Evolutionary conservation across 2,797 vertebrate species (phyloP), one percentile per base, ranked within the genome.

Genomic region (Amazona finschi): DNA sequence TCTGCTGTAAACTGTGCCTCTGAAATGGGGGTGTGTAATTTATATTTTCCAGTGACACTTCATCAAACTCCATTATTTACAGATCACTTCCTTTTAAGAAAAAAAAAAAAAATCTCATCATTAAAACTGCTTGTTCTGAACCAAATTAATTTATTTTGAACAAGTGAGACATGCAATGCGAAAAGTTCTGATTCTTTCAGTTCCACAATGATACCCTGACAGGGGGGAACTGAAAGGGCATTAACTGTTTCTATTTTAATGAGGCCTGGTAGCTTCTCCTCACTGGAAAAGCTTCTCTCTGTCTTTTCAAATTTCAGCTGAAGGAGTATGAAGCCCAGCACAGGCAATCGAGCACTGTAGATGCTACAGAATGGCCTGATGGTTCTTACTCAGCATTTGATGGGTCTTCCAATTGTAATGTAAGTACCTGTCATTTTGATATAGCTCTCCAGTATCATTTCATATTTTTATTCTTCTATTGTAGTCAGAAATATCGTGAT

Each of bases 301-400:
- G 53, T 96, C 75, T 98, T 98, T 98, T 98, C 95, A 88, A 84
- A 97, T 98, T 98, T 97, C 98, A 99, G 99, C 98, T 99, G 98
- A 99, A 99, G 98, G 99, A 99, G 91, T 99, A 99, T 95, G 99
- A 99, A 97, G 98, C 98, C 52, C 99, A 99, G 97, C 99, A 98
- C 98, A 98, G 98, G 97, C 99, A 99, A 78, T 98, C 98, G 9
- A 97, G 98, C 83, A 92, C 94, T 75, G 80, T 97, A 61, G 98
- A 99, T 30, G 93, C 97, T 58, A 46, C 98, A 24, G 99, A 99
- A 97, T 99, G 99, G 99, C 98, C 99, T 93, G 99, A 99, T 5
- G 98, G 98, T 95, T 98, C 98, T 96, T 98, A 98, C 91, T 97
- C 98, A 57, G 96, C 98, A 70, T 98, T 99, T 97, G 99, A 99